Base-by-base conservation (phyloP, 2,113 vertebrate species). In the Piliocolobus tephrosceles region DNA sequence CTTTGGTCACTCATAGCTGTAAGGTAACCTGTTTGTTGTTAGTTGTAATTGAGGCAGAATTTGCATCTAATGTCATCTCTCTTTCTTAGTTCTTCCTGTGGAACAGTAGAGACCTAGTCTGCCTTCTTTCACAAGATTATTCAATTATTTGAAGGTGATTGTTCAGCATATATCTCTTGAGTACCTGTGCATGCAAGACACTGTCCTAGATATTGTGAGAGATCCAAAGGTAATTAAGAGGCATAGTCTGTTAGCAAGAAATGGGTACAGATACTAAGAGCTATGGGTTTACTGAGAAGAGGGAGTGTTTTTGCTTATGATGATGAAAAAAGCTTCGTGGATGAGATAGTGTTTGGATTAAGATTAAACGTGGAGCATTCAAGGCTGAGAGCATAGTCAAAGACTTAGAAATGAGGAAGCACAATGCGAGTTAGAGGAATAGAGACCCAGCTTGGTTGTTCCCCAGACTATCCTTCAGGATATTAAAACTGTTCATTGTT, bases 61-160 rank as follows among this genome's bases (percentile, higher is more conserved):
- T 94, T 97, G 12, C 78, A 80, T 79, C 2, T 61, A 85, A 92
- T 64, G 68, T 80, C 30, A 32, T 90, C 16, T 79, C 27, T 90
- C 79, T 86, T 68, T 14, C 20, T 40, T 66, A 45, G 6, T 90
- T 38, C 12, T 88, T 83, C 13, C n/a, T 87, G 2, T 84, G 64
- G n/a, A 92, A 81, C 11, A 82, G 30, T 88, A 86, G 85, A 94
- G 61, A 90, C 12, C 78, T 91, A 64, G 38, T 93, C 27, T 97
- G 25, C 5, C 14, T 64, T 84, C 61, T 95, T 94, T 94, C 12
- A 87, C 45, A 84, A 57, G 82, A 75, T 94, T 88, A 73, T 55
- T 93, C 55, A 91, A 27, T 25, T 96, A 84, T 58, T 94, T 97
- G 66, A 94, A 82, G 80, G 35, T 88, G 76, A 66, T 92, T 93